These are phyloP conservation scores for Hypotaenidia okinawae DNA, from an alignment of 2,797 vertebrate species.

Conservation along the genomic window DNA sequence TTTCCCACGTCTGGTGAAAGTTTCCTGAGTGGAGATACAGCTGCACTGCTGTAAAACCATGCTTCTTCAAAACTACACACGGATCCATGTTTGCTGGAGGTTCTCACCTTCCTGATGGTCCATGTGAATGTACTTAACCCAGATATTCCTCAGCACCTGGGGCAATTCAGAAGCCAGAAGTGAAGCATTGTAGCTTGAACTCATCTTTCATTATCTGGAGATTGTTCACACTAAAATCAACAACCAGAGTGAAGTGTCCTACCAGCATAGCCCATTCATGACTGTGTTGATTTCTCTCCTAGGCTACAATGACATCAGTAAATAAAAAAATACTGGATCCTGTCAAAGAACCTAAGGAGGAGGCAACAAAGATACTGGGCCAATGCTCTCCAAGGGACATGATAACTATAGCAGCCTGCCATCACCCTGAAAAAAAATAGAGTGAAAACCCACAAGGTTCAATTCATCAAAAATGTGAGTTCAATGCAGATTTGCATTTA, in stretches of 20 bases:
- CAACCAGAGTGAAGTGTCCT: background rate
- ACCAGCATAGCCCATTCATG: constrained; percentile 7
- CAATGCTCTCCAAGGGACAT: background rate
- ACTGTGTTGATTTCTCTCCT: constrained; percentile 60
- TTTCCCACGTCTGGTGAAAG: background rate
- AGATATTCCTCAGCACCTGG: background rate
- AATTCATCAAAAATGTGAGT: constrained; percentile 29
- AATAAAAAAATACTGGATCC: constrained; percentile 51
- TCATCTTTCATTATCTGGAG: constrained; percentile 22
- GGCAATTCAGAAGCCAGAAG: constrained; percentile 1
- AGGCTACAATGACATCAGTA: constrained; percentile 65
- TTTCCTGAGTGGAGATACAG: background rate
- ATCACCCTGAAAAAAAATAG: background rate
- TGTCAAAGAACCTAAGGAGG: constrained; percentile 38
- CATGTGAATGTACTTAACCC: background rate
- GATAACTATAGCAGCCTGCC: background rate
- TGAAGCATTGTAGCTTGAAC: background rate
- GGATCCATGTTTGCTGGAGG: background rate
- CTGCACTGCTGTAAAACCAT: background rate
- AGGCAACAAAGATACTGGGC: background rate
- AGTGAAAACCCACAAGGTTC: constrained; percentile 27
- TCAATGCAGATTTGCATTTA: constrained; percentile 32
- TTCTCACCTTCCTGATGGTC: background rate
- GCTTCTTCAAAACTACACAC: background rate
- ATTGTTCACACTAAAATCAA: constrained; percentile 31